phyloP scores from a whole-genome alignment of 2,113 vertebrate species.

The Trichechus manatus region DNA sequence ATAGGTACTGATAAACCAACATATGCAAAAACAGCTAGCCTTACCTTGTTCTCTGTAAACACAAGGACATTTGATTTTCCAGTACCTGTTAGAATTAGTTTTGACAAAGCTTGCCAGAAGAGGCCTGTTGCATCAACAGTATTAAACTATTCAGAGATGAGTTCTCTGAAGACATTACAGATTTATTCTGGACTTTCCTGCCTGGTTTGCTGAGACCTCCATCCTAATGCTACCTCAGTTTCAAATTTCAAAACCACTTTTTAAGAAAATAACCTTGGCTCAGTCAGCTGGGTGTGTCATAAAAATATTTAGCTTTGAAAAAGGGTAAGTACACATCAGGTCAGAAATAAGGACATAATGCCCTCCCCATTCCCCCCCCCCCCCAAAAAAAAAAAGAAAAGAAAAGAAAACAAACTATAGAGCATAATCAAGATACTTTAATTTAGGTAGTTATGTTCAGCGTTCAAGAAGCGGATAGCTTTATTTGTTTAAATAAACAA shows the following conservation, averaged over 20 bases:
- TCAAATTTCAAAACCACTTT: slow-evolving; percentile 49
- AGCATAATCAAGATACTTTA: slow-evolving; percentile 13
- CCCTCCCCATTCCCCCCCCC: not conserved
- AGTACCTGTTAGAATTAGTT: slow-evolving; percentile 60
- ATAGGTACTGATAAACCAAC: not conserved
- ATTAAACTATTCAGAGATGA: slow-evolving; percentile 6
- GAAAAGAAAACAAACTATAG: not conserved
- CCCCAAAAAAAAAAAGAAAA: too few relatives aligned
- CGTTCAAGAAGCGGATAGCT: not conserved
- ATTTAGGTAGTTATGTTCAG: slow-evolving; percentile 1
- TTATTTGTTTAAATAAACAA: not conserved
- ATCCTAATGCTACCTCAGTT: slow-evolving; percentile 13
- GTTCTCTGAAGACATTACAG: not conserved
- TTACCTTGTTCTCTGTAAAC: slow-evolving; percentile 47
- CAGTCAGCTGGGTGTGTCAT: slow-evolving; percentile 20
- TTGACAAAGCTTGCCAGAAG: slow-evolving; percentile 58
- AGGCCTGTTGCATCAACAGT: slow-evolving; percentile 30
- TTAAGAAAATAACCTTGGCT: slow-evolving; percentile 49
- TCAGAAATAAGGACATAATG: slow-evolving; percentile 15
- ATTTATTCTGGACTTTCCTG: slow-evolving; percentile 25
- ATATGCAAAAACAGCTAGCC: slow-evolving; percentile 1
- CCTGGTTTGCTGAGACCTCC: slow-evolving; percentile 19
- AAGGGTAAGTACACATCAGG: not conserved
- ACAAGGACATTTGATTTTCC: slow-evolving; percentile 61
- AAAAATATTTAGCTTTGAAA: slow-evolving; percentile 58